These are phyloP conservation scores for Lissonota sp. DNA, from an alignment of 2,888 invertebrate species.

Conservation along the genomic window DNA sequence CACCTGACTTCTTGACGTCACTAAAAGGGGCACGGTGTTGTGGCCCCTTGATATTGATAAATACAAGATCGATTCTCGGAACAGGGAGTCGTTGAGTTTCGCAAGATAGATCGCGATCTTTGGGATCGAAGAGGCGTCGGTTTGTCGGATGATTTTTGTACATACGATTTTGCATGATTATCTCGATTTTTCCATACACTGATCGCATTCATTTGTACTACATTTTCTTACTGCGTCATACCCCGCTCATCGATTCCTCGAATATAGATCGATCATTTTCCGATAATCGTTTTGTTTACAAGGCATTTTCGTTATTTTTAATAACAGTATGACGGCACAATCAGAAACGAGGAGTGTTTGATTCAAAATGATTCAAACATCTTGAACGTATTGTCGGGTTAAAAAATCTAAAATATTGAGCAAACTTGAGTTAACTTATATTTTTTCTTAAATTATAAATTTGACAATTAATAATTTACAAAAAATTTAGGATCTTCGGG, in stretches of 20 bases:
- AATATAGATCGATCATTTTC: background rate
- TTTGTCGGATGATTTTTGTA: constrained; percentile 1
- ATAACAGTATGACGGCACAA: background rate
- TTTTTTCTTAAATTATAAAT: background rate
- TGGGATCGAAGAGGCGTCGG: constrained; percentile 37
- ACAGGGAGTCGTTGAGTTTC: background rate
- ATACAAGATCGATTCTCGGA: constrained; percentile 19
- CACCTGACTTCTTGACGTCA: constrained; percentile 70
- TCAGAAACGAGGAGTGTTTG: background rate
- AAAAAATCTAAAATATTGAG: too few species aligned
- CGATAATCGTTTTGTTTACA: too few species aligned
- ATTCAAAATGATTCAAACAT: background rate
- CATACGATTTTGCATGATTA: constrained; percentile 19
- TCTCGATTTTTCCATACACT: background rate
- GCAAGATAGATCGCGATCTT: constrained; percentile 7
- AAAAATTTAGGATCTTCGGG: background rate
- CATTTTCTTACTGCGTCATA: background rate
- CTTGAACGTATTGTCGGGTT: too few species aligned
- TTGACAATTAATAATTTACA: background rate
- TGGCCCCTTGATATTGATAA: constrained; percentile 16
- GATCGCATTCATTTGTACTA: background rate
- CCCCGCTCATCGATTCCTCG: background rate
- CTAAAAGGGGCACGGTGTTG: constrained; percentile 55
- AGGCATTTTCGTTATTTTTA: too few species aligned
- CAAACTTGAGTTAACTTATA: too few species aligned